Percentiles rank a stretch among this genome's conserved stretches.
Evolutionary conservation across 2,113 vertebrate genomes (phyloP).

Genomic region (Hippocampus mohnikei): DNA sequence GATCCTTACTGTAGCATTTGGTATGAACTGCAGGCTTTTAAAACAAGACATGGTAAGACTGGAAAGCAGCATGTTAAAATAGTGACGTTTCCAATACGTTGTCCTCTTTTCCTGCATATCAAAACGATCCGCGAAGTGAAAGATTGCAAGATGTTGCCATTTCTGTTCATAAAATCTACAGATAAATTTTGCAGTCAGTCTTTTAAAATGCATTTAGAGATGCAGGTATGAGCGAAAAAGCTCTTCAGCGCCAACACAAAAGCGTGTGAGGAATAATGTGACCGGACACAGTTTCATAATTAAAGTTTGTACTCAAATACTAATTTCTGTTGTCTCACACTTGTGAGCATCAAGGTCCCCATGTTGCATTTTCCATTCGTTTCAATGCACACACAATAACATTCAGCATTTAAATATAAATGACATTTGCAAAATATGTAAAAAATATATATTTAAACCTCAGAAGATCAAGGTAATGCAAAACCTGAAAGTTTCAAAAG

Average conservation of each 20-base stretch:
- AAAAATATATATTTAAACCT: too few relatives aligned
- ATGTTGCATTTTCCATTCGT: background rate
- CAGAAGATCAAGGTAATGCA: background rate
- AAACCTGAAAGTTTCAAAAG: background rate
- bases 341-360: background rate
- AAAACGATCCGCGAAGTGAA: background rate
- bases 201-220: slow-evolving; percentile 1
- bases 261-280: background rate
- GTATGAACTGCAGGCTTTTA: too few relatives aligned
- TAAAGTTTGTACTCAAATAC: background rate
- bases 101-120: background rate
- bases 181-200: background rate
- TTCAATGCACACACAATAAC: too few relatives aligned
- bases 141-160: background rate
- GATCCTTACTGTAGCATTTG: too few relatives aligned
- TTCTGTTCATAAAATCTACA: background rate
- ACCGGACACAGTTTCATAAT: background rate
- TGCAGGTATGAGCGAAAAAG: background rate
- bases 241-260: background rate
- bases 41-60: too few relatives aligned
- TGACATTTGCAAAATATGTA: too few relatives aligned
- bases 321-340: background rate
- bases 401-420: too few relatives aligned
- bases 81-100: background rate
- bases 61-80: background rate